These are phyloP conservation scores for Hypanus sabinus DNA, from an alignment of 2,113 vertebrate genomes.

Conservation along the genomic window DNA sequence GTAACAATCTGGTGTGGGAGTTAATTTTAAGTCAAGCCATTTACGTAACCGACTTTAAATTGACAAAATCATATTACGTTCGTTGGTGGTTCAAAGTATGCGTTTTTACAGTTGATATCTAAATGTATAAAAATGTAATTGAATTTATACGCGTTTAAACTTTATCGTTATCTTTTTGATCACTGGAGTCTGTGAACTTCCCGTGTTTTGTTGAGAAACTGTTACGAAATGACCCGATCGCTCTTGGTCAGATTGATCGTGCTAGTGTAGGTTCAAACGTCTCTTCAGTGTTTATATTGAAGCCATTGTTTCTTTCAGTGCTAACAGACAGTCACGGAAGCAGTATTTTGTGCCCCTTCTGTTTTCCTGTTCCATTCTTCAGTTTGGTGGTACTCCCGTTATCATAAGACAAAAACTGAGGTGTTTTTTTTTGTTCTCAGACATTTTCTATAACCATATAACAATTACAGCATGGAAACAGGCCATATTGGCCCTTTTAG, in stretches of 20 bases:
- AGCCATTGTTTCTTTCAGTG: background rate
- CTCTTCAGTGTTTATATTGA: constrained; percentile 4
- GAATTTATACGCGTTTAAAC: background rate
- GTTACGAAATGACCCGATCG: background rate
- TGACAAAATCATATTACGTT: too few species aligned
- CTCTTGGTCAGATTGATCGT: constrained; percentile 10
- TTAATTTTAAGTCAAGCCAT: background rate
- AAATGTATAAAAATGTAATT: background rate
- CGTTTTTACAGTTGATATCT: background rate
- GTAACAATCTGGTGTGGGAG: background rate
- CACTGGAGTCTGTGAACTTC: background rate
- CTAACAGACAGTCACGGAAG: background rate
- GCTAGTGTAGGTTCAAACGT: background rate
- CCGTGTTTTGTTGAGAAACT: background rate
- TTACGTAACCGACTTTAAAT: background rate
- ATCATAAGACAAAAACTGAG: background rate
- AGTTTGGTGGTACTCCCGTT: background rate
- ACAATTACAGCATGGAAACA: too few species aligned
- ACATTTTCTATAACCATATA: too few species aligned
- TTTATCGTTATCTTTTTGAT: background rate
- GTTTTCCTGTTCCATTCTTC: background rate
- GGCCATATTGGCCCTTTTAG: too few species aligned
- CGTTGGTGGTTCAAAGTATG: too few species aligned
- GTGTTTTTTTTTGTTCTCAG: background rate
- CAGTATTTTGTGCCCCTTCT: background rate